Evolutionary conservation across 2,888 invertebrate genomes (phyloP), one percentile per base, ranked within the genome.

Genomic region (Papilio gigon): DNA sequence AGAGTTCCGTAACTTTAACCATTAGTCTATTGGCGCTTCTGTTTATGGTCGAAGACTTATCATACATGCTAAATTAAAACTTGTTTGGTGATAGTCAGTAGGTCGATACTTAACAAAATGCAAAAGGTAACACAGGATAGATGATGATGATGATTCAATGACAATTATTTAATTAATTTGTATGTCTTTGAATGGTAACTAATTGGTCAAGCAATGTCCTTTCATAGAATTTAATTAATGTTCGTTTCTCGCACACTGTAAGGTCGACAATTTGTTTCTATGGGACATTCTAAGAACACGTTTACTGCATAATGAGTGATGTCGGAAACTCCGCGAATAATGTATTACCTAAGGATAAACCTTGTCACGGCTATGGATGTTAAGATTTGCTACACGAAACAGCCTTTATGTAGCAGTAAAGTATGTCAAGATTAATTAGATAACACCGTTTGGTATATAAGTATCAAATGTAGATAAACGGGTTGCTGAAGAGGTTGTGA

Each of bases 351-450:
- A 59, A 59, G 59, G 59, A 59, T 59, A 22, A 59, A 14, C 59
- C 59, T 59, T 59, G 59, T 59, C 59, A 58, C 33, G n/a, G 20
- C 59, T 35, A 14, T 37, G 37, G 59, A 59, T 59, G 59, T 37
- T 59, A 59, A 62, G 56, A 58, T 59, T 59, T 59, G 59, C 59
- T 59, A 59, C 59, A 59, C 59, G n/a, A 37, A 35, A 37, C 59
- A 59, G 22, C 37, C 59, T 37, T 59, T 59, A 37, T 22, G 5
- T 56, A 37, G 12, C 12, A 30, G 17, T 56, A n/a, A 59, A 59
- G 30, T 59, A 59, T 59, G 59, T 59, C 59, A 59, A 59, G 59
- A 59, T 30, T 53, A 27, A 53, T 53, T 53, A 53, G 8, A 12
- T 30, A 30, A 53, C 30, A 30, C 30, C 1, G n/a, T 30, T n/a